These are phyloP conservation scores for Chaetophractus vellerosus DNA, from an alignment of 2,797 vertebrate genomes.

Conservation along the genomic window DNA sequence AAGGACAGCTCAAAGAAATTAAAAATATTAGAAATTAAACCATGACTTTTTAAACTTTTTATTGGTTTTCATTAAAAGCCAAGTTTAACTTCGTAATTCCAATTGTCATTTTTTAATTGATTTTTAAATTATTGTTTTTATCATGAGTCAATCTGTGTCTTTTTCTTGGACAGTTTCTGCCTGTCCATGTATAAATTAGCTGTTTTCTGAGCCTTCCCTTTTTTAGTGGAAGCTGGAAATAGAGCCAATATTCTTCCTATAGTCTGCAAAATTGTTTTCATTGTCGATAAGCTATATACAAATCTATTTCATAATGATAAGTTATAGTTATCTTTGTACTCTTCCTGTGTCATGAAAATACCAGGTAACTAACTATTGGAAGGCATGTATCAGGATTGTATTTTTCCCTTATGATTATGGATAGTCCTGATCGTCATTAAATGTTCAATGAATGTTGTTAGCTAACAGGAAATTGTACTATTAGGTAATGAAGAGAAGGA, in stretches of 20 bases:
- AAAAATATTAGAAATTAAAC: constrained; percentile 45
- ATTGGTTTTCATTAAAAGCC: background rate
- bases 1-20: constrained; percentile 35
- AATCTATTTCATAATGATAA: background rate
- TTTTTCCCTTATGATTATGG: background rate
- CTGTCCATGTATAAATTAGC: constrained; percentile 29
- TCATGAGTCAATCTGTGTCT: constrained; percentile 7
- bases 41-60: background rate
- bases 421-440: background rate
- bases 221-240: background rate
- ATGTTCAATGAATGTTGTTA: background rate
- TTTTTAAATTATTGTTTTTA: background rate
- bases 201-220: constrained; percentile 49
- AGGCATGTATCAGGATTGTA: background rate
- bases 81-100: background rate
- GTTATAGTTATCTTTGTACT: background rate
- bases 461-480: background rate
- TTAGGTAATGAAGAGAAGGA: background rate
- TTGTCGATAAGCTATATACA: background rate
- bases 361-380: background rate
- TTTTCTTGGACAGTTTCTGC: constrained; percentile 7
- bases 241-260: background rate
- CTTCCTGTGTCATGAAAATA: background rate
- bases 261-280: constrained; percentile 10
- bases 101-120: constrained; percentile 26